Base-by-base conservation (phyloP, 2,888 invertebrate species). In the Brachycybe producta region DNA sequence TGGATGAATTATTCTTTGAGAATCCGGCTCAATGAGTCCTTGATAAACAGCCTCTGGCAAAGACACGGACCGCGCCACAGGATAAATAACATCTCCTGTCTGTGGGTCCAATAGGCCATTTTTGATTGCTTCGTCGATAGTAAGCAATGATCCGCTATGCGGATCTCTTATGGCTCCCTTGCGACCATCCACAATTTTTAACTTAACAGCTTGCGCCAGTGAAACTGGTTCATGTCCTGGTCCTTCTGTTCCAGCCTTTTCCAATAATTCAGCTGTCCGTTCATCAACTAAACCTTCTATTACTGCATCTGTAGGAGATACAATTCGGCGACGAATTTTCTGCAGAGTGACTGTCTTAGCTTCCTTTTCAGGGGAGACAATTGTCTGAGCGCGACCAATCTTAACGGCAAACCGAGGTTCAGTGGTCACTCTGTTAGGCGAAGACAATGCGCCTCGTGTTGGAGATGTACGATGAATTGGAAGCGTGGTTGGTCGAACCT, bases 21-120 rank as follows among this genome's bases (percentile, higher is more conserved):
- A 76, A 27, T 69, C 67, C 3, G 77, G 76, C 64, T 85, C 84
- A 57, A 91, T 75, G 28, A 91, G 75, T 42, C 92, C 94, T 69
- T 90, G 88, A 56, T 80, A 76, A 55, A 86, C 76, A 39, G 92
- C 74, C 68, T 87, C 85, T 8, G 86, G 82, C 58, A 91, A 74
- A 1, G 86, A 81, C 15, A 90, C 70, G 63, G 84, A 83, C 62
- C 79, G 79, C 39, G 80, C 85, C 53, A 87, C 67, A 23, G 90
- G 88, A 58, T 87, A 74, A 27, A 88, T 70, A 54, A 87, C 67
- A 65, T 82, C 77, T 63, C 83, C 82, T 40, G 63, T 61, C 56
- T 80, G 77, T 2, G 79, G 75, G 69, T 90, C 86, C 54, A 87
- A 67, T 54, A 91, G 76, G 49, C 90, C 88, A 55, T 83, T 75